Conservation (phyloP, 2,113 vertebrate species). For the Epinephelus cyanopodus region DNA sequence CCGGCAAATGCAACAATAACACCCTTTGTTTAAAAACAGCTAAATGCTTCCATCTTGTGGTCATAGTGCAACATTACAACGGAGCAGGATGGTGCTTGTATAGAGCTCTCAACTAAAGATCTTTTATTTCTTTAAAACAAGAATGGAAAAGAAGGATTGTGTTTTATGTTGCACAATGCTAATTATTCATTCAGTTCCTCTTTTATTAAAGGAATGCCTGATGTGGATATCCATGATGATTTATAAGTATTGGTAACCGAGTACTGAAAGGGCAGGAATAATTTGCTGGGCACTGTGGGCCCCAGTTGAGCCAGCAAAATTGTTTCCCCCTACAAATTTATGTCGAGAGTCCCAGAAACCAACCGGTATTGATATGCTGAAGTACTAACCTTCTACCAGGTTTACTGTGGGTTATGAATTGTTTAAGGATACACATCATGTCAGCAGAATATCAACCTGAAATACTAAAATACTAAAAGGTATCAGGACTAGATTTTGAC, state of each 20-base stretch:
- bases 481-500: neutral
- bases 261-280: neutral
- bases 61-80: neutral
- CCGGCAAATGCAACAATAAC: neutral
- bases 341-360: neutral
- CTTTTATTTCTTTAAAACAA: neutral
- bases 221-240: neutral
- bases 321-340: too few relatives aligned
- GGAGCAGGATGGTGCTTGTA: neutral
- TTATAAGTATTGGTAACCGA: neutral
- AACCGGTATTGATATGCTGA: neutral
- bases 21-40: neutral
- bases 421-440: neutral
- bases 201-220: neutral
- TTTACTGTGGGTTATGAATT: neutral
- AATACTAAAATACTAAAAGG: neutral
- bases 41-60: conserved; percentile 62
- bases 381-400: neutral
- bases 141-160: neutral
- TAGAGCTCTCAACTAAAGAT: neutral
- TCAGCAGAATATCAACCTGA: neutral
- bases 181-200: neutral
- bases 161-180: neutral
- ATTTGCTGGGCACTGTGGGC: neutral
- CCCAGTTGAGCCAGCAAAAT: neutral